Conservation (phyloP, 2,113 vertebrate species). For the Carollia perspicillata region DNA sequence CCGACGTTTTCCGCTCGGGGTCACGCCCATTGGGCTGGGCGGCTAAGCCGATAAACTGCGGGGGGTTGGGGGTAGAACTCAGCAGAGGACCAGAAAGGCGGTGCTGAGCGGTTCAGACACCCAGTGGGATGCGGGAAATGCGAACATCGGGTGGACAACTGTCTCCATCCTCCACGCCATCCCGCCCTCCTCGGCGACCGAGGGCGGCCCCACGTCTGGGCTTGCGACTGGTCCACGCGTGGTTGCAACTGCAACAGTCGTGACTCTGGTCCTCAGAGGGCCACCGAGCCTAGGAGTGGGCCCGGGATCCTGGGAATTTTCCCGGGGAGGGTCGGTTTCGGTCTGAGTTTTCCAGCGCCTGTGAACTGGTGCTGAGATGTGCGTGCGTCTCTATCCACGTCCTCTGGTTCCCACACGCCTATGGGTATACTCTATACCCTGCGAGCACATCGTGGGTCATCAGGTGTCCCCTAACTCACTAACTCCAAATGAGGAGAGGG, state of each 20-base stretch:
- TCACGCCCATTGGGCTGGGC: rapidly evolving
- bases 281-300: background rate
- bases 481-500: background rate
- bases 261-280: too few relatives aligned
- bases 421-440: rapidly evolving
- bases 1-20: too few relatives aligned
- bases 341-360: background rate
- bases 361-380: background rate
- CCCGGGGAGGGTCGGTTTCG: background rate
- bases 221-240: rapidly evolving
- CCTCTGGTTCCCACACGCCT: background rate
- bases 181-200: rapidly evolving
- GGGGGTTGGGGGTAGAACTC: background rate
- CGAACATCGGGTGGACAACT: rapidly evolving
- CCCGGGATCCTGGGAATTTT: background rate
- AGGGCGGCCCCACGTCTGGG: rapidly evolving
- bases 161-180: background rate
- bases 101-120: rapidly evolving
- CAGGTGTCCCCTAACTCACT: too few relatives aligned
- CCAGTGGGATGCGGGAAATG: rapidly evolving
- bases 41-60: rapidly evolving
- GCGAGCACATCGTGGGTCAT: background rate
- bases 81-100: too few relatives aligned
- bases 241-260: background rate
- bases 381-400: rapidly evolving